Conservation (phyloP, 2,113 vertebrate species). For the Ellobius talpinus region DNA sequence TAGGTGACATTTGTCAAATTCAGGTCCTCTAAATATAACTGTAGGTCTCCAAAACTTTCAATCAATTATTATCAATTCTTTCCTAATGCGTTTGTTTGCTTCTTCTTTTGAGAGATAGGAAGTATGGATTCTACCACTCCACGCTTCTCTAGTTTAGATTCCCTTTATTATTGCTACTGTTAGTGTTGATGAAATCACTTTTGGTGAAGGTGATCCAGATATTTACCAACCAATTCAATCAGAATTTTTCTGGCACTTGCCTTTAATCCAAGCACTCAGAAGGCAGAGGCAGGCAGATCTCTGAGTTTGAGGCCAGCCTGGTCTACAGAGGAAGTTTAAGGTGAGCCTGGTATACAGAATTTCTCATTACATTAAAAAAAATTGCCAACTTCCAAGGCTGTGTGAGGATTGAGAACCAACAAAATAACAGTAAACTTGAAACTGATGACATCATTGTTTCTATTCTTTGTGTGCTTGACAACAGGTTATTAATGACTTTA, state of each 20-base stretch:
- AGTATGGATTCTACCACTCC: neutral
- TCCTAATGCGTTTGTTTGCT: neutral
- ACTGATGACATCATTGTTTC: neutral
- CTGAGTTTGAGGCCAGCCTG: too few species aligned
- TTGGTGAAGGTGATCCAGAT: neutral
- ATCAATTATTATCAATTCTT: neutral
- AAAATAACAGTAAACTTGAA: neutral
- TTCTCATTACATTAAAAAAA: neutral
- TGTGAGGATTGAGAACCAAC: neutral
- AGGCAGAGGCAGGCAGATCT: too few species aligned
- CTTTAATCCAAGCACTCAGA: too few species aligned
- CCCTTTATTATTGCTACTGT: neutral
- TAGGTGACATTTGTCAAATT: neutral
- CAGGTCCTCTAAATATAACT: neutral
- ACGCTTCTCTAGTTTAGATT: neutral
- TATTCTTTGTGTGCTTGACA: neutral
- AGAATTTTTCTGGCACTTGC: neutral
- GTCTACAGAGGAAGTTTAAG: too few species aligned
- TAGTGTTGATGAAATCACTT: slow-evolving; percentile 25
- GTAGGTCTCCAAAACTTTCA: neutral
- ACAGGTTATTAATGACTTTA: neutral
- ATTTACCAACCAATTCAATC: slow-evolving; percentile 3
- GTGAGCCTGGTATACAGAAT: too few species aligned
- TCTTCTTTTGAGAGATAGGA: neutral
- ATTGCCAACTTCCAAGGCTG: neutral